Percentiles rank a stretch among this genome's conserved stretches.
phyloP scores from a whole-genome alignment of 2,888 invertebrate species.

The Yponomeuta plumbellus region DNA sequence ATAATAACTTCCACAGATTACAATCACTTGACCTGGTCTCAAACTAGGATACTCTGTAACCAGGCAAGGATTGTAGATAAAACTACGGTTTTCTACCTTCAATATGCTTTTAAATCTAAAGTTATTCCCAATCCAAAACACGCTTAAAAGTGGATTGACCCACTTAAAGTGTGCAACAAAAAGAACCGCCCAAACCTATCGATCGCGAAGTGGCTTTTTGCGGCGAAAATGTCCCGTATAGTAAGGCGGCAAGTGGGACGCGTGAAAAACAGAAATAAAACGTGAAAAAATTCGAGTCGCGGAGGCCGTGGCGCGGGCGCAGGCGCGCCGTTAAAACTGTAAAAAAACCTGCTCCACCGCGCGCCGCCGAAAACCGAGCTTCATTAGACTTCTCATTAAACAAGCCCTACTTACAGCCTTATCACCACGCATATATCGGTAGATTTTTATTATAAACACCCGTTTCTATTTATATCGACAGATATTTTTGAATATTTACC shows the following conservation, averaged over 20 bases:
- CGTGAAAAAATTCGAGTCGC: conserved; percentile 41
- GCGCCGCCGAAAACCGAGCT: conserved; percentile 56
- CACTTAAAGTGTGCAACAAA: background rate
- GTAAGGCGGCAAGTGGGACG: background rate
- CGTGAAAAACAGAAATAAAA: conserved; percentile 36
- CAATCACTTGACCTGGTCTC: too few species aligned
- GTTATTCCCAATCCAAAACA: background rate
- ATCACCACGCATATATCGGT: conserved; percentile 5
- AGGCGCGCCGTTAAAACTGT: conserved; percentile 68
- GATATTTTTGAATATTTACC: background rate
- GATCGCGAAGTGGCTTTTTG: background rate
- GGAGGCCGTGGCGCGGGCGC: conserved; percentile 22
- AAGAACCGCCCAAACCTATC: background rate
- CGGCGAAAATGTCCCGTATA: background rate
- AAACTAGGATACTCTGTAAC: too few species aligned
- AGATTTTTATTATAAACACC: conserved; percentile 5
- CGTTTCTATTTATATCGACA: conserved; percentile 6
- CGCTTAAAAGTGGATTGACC: background rate
- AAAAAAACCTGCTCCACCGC: conserved; percentile 68
- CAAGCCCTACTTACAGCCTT: conserved; percentile 34
- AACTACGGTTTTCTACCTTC: too few species aligned
- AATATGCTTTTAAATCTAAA: too few species aligned
- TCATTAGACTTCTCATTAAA: conserved; percentile 13
- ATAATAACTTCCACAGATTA: too few species aligned
- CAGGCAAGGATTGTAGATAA: too few species aligned